Conservation (phyloP, 2,113 vertebrate genomes). For the Hepsetus odoe region DNA sequence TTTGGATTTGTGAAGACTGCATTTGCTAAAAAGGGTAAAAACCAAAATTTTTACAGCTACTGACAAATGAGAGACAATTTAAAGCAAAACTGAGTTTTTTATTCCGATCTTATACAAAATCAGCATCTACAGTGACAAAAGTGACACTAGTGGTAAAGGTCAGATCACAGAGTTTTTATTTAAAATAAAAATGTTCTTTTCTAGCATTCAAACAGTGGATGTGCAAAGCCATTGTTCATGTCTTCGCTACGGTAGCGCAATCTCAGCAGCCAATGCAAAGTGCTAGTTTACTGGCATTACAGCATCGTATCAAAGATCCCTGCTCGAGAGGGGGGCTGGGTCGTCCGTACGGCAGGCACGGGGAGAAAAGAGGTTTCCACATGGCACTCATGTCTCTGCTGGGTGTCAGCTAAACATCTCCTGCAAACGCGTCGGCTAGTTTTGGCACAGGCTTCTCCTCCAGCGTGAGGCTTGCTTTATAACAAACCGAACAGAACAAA, state of each 20-base stretch:
- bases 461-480: background rate
- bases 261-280: background rate
- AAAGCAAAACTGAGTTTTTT: conserved; percentile 9
- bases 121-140: conserved; percentile 6
- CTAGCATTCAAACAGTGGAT: background rate
- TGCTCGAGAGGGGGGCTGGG: background rate
- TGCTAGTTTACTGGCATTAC: background rate
- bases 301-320: background rate
- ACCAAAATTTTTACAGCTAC: background rate
- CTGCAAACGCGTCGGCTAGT: background rate
- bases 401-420: background rate
- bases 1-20: too few species aligned
- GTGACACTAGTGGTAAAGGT: conserved; percentile 9
- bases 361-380: background rate
- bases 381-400: background rate
- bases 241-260: background rate
- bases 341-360: background rate
- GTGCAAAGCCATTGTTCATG: conserved; percentile 2
- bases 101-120: conserved; percentile 11
- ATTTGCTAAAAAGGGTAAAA: too few species aligned
- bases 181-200: background rate
- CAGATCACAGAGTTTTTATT: background rate
- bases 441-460: background rate
- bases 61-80: background rate
- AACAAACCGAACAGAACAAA: background rate